phyloP scores from a whole-genome alignment of 2,113 vertebrate genomes.

The Cricetomys ansorgei region DNA sequence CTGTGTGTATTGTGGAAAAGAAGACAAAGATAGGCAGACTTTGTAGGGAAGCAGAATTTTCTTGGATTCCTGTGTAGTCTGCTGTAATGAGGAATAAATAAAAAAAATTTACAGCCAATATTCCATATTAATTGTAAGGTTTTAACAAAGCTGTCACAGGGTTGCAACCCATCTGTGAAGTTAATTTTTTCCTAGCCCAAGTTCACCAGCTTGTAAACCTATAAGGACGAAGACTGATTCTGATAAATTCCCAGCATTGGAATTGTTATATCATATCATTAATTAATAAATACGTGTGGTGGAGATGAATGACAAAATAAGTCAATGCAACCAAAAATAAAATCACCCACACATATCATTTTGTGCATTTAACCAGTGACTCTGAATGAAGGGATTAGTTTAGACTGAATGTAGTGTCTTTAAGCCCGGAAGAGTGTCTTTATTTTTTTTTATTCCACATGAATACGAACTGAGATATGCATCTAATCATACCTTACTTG shows the following conservation, averaged over 20 bases:
- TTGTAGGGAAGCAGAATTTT: neutral
- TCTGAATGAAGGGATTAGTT: neutral
- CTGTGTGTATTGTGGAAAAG: constrained; percentile 33
- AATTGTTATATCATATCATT: neutral
- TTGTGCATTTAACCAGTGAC: neutral
- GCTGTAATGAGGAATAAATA: constrained; percentile 35
- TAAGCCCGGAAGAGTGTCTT: neutral
- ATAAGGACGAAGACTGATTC: neutral
- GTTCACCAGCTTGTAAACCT: neutral
- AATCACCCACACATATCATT: neutral
- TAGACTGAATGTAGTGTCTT: neutral
- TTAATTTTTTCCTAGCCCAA: constrained; percentile 22
- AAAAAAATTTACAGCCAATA: constrained; percentile 58
- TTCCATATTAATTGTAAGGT: constrained; percentile 54
- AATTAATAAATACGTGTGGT: neutral
- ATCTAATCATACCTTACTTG: neutral
- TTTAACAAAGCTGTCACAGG: constrained; percentile 50
- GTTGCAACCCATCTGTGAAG: constrained; percentile 57
- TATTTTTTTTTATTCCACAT: neutral
- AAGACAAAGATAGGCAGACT: neutral
- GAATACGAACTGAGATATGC: neutral
- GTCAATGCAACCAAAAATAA: neutral
- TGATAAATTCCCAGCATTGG: neutral
- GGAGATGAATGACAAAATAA: neutral
- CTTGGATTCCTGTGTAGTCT: constrained; percentile 61